These are phyloP conservation scores for Ormyrus thymus DNA, from an alignment of 2,888 invertebrate genomes.

Conservation along the genomic window DNA sequence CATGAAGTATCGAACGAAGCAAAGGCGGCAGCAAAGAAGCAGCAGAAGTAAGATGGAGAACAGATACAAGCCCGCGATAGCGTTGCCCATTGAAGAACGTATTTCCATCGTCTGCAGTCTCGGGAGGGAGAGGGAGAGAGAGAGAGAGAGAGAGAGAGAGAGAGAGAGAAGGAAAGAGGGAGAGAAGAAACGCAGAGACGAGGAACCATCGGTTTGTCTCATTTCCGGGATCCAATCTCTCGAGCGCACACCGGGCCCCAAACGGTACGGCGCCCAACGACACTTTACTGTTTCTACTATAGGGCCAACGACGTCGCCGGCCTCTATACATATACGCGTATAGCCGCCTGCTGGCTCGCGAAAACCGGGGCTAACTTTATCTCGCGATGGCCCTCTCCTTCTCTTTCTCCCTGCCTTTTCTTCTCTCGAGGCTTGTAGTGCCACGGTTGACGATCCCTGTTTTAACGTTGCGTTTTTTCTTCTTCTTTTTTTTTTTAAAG, in stretches of 20 bases:
- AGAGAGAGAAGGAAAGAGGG: constrained; percentile 6
- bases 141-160: not conserved
- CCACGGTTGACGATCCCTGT: too few relatives aligned
- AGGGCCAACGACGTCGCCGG: constrained; percentile 8
- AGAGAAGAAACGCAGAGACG: constrained; percentile 54
- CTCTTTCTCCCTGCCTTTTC: not conserved
- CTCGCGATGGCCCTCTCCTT: constrained; percentile 11
- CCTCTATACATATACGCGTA: not conserved
- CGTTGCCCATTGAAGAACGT: constrained; percentile 67
- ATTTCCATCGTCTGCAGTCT: constrained; percentile 62
- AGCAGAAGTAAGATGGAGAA: constrained; percentile 57
- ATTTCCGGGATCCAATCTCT: constrained; percentile 73
- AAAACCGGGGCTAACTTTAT: constrained; percentile 43
- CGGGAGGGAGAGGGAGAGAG: not conserved
- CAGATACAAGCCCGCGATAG: constrained; percentile 66
- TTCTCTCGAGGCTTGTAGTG: not conserved
- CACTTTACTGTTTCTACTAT: constrained; percentile 50
- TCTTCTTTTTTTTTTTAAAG: too few relatives aligned
- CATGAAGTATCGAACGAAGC: constrained; percentile 8
- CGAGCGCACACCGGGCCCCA: constrained; percentile 42
- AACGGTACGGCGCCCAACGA: constrained; percentile 47
- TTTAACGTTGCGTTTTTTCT: too few relatives aligned
- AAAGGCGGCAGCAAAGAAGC: constrained; percentile 12
- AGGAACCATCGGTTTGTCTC: constrained; percentile 72
- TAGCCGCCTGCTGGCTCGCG: constrained; percentile 1